Base-by-base conservation (phyloP, 2,797 vertebrate species). In the Myripristis murdjan region DNA sequence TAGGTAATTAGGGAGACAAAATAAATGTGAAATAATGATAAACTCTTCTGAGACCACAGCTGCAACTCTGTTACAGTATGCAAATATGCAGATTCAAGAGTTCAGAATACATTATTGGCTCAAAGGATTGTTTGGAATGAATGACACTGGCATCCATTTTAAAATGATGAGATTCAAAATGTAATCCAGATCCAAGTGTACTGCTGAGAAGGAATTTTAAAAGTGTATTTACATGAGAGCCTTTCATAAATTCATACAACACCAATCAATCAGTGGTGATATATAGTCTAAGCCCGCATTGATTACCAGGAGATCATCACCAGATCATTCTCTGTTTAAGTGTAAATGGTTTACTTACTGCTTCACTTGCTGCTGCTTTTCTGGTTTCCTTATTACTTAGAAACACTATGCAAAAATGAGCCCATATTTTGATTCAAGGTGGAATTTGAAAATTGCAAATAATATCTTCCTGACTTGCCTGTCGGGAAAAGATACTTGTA, bases 11-110 rank as follows among this genome's bases (percentile, higher is more conserved):
- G 91, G 84, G 89, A 94, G 91, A 95, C 94, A 95, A 95, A 96
- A 96, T 94, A 95, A 95, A 95, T 95, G 93, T 90, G 92, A 95
- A 95, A 94, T 93, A 94, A 95, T 94, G 92, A 93, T 94, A 93
- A 95, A 93, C 90, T 94, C 93, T 92, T 91, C 84, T 54, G 92
- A 92, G 93, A 89, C 83, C 83, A 81, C 93, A 95, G 92, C 92
- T 93, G 92, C 84, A 90, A 85, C 90, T 87, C 84, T 39, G 84
- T 84, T 91, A 92, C 92, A 83, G 89, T 89, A 89, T 84, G 90
- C 91, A 91, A 86, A 93, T 91, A 92, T 89, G 91, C 91, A 89
- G 87, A 92, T 92, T 89, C 70, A 44, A 84, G 88, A 87, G 89
- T 92, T 93, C 77, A 64, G 89, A 87, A 91, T 82, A 88, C 85